Base-by-base conservation (phyloP, 2,797 vertebrate species). In the Manis javanica region DNA sequence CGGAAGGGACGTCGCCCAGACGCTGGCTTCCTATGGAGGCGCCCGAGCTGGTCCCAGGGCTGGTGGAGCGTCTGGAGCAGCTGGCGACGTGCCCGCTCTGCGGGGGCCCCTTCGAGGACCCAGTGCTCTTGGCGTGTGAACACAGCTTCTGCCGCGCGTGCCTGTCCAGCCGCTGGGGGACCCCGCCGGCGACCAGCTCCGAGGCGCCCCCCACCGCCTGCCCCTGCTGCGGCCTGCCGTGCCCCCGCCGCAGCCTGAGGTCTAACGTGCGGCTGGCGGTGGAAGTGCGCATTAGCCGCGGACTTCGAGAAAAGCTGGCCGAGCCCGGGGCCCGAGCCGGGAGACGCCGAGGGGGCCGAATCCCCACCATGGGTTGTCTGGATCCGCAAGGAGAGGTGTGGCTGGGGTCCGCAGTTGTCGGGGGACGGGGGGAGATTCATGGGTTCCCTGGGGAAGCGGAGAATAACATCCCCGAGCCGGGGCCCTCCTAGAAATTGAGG, bases 61-160 rank as follows among this genome's bases (percentile, higher is more conserved):
- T 99, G 3, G 98, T 99, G 31, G 98, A 99, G 96, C 98, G 99
- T 91, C 99, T 99, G 96, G 99, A 99, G 98, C 98, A 99, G 90
- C 99, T 99, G 87, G 98, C 99, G 49, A 99, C 99, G 94, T 99
- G 99, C 98, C 99, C 99, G 68, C 99, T 99, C 96, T 99, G 99
- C 94, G 94, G 99, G 97, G 99, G 99, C 77, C 98, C 99, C 90
- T 99, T 99, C 98, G 99, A 99, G 98, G 98, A 99, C 97, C 99
- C 99, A 0, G 99, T 99, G 91, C 99, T 99, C 0, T 96, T 99
- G 96, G 99, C 99, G 31, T 99, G 99, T 0, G 99, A 99, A 88
- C 99, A 99, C 98, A 99, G 99, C 86, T 99, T 99, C 98, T 99
- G 99, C 96, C 98, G 98, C 90, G 98, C 97, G 14, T 99, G 99